phyloP scores from a whole-genome alignment of 2,888 invertebrate species.

The Parelbella ahira region DNA sequence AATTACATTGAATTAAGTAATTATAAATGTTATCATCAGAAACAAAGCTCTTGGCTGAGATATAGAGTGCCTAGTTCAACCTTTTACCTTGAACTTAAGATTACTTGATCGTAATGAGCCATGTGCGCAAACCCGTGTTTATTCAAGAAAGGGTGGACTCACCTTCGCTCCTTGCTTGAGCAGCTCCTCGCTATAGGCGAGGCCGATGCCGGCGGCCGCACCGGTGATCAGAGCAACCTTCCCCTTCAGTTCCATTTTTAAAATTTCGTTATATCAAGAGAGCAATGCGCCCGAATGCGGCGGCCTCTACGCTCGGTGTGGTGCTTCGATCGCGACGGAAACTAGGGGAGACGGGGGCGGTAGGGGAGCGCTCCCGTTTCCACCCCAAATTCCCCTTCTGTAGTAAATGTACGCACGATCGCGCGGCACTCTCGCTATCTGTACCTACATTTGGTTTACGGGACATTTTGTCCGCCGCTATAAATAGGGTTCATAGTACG shows the following conservation, averaged over 20 bases:
- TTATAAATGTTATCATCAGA: too few species aligned
- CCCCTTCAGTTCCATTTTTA: slow-evolving; percentile 85
- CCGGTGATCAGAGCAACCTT: slow-evolving; percentile 87
- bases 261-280: slow-evolving; percentile 38
- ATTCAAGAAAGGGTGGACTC: slow-evolving; percentile 35
- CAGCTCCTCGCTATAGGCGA: slow-evolving; percentile 86
- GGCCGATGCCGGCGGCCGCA: slow-evolving; percentile 86
- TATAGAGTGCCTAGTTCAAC: too few species aligned
- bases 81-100: slow-evolving; percentile 62
- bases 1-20: too few species aligned
- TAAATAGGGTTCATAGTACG: slow-evolving; percentile 36
- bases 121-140: slow-evolving; percentile 30
- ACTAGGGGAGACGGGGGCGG: slow-evolving; percentile 37
- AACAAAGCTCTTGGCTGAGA: too few species aligned
- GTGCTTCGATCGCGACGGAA: slow-evolving; percentile 65
- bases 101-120: slow-evolving; percentile 36
- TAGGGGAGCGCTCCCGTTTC: slow-evolving; percentile 41
- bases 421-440: slow-evolving; percentile 59
- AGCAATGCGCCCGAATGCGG: slow-evolving; percentile 55
- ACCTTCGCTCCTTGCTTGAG: slow-evolving; percentile 88
- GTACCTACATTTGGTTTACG: slow-evolving; percentile 37
- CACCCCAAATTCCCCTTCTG: slow-evolving; percentile 54
- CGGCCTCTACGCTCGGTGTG: slow-evolving; percentile 41
- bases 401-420: slow-evolving; percentile 71
- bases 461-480: slow-evolving; percentile 33